These are phyloP conservation scores for Harpagoxenus sublaevis DNA, from an alignment of 2,888 invertebrate species.

Conservation along the genomic window DNA sequence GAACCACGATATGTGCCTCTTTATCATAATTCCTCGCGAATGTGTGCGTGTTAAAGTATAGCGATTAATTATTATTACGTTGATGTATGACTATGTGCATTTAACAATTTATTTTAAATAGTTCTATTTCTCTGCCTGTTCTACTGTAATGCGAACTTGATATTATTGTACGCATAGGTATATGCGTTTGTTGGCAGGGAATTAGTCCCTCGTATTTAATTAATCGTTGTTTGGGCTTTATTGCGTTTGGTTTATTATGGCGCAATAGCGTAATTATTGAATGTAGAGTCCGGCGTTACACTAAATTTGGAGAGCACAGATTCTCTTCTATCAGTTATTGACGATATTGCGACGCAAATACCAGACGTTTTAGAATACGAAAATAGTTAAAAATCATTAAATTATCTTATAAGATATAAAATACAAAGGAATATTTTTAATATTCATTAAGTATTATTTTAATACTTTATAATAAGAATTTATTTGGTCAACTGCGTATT, in stretches of 20 bases:
- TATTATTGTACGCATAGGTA: constrained; percentile 18
- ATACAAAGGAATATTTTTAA: background rate
- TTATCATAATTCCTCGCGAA: constrained; percentile 10
- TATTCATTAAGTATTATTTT: background rate
- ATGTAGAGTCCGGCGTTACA: background rate
- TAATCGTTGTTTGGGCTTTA: constrained; percentile 51
- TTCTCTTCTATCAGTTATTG: background rate
- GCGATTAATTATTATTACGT: constrained; percentile 27
- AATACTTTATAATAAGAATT: constrained; percentile 3
- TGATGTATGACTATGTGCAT: constrained; percentile 7
- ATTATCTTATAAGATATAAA: background rate
- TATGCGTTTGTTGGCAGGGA: constrained; percentile 23
- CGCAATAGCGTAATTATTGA: constrained; percentile 44
- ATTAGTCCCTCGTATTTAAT: constrained; percentile 52
- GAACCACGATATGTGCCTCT: constrained; percentile 19
- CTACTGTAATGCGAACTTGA: constrained; percentile 45
- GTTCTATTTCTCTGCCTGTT: constrained; percentile 40
- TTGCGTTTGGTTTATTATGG: constrained; percentile 45
- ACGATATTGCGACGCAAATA: background rate
- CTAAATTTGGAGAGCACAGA: constrained; percentile 25
- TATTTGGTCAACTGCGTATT: background rate
- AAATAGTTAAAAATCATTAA: background rate
- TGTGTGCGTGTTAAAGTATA: background rate
- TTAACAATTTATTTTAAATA: constrained; percentile 47
- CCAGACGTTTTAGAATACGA: background rate